Base-by-base conservation (phyloP, 2,113 vertebrate genomes). In the Brachypteracias leptosomus region DNA sequence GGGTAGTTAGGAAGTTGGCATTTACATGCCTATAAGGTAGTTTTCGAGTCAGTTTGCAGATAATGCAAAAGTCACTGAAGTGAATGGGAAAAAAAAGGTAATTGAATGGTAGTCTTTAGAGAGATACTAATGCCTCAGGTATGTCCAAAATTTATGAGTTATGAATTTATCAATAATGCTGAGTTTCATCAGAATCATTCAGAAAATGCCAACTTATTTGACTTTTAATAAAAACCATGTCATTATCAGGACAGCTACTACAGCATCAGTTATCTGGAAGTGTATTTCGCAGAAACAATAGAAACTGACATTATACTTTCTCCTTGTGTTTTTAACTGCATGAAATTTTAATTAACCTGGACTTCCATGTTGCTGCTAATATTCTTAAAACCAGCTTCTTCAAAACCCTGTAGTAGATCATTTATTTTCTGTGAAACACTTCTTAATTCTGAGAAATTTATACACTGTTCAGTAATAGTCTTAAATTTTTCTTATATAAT, bases 271-370 rank as follows among this genome's bases (percentile, higher is more conserved):
- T 74, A 77, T 16, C 13, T 88, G 29, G 14, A 88, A 57, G 5
- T 16, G 9, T 33, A 9, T 72, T 81, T 86, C 79, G 16, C 16
- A 65, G 54, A 80, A 93, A 36, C 36, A 38, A 26, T 19, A 67
- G 49, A 71, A 93, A 42, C 3, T 16, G 10, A 22, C 11, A 4
- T 49, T 1, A 1, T 25, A 5, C 3, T 0, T 70, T 77, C 24
- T 72, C 8, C 18, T 51, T 42, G 3, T 71, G 8, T 36, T 65
- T 38, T 73, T 46, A 28, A 13, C 18, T 29, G n/a, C 59, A 68
- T 14, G 13, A 65, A 82, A 70, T 51, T 88, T 78, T 76, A 40
- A 54, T 38, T 61, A 25, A 13, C 18, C 11, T 57, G 19, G 31
- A 57, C 31, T 57, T 59, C 13, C 5, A 1, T 19, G 29, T 36